A percentile compares a stretch with the other conserved stretches of the same genome.
phyloP scores from a whole-genome alignment of 2,797 vertebrate species.

The Podarcis lilfordi region DNA sequence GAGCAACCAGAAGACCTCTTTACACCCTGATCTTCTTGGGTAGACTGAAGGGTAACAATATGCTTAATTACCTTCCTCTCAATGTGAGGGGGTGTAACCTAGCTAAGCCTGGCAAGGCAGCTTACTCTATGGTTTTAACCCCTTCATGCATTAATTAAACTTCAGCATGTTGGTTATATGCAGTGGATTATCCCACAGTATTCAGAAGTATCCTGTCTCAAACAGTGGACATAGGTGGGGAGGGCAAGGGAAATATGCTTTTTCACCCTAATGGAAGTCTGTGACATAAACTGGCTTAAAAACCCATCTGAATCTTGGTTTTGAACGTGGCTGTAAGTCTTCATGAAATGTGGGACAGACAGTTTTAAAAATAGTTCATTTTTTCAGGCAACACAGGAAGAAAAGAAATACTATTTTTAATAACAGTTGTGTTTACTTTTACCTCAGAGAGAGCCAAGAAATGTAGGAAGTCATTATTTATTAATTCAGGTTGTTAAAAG shows the following conservation, averaged over 20 bases:
- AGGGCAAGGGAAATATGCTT: neutral
- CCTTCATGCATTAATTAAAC: no score
- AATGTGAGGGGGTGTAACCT: no score
- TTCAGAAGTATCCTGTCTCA: no score
- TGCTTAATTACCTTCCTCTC: no score
- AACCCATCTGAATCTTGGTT: neutral
- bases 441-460: neutral
- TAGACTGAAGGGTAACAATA: no score
- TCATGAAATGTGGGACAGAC: conserved; percentile 1
- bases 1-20: no score
- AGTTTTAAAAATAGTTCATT: conserved; percentile 10
- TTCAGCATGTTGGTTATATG: no score
- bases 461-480: conserved; percentile 23
- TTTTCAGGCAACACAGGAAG: conserved; percentile 11
- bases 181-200: no score
- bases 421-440: conserved; percentile 6
- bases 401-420: conserved; percentile 6
- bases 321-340: neutral
- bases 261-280: neutral
- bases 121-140: no score
- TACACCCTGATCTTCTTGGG: no score
- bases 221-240: no score
- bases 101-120: no score
- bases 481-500: neutral
- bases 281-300: neutral